Base-by-base conservation (phyloP, 2,888 invertebrate genomes). In the Didymodactylos carnosus region DNA sequence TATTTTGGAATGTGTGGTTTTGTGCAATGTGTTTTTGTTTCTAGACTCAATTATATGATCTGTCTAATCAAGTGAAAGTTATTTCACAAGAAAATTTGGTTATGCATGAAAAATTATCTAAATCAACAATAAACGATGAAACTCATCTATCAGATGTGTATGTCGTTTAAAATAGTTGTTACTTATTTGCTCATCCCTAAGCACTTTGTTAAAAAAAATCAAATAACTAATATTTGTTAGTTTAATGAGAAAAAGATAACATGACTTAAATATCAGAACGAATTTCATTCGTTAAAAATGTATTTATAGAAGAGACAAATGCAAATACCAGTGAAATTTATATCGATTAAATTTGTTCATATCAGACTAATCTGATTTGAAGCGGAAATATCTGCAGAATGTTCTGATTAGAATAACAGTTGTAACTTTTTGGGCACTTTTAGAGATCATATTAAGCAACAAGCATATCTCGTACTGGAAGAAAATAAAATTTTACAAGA, bases 401-500 rank as follows among this genome's bases (percentile, higher is more conserved):
- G n/a, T n/a, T n/a, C n/a, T n/a, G n/a, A n/a, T n/a, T n/a, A n/a
- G n/a, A n/a, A n/a, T n/a, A n/a, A n/a, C n/a, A n/a, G n/a, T n/a
- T n/a, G n/a, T n/a, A n/a, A n/a, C 6, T 6, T 53, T 13, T 27
- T 51, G 8, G 19, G 10, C 14, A 6, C 10, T 76, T 39, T 53
- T 29, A 82, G 82, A 80, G 78, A 79, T 39, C 79, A 81, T 76
- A 77, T 83, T 43, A 80, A 81, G 75, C 81, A 82, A 70, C 82
- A 83, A 77, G 82, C 82, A 29, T 77, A 79, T 51, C 78, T 83
- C 70, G 81, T 83, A 16, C 76, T 83, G 76, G 82, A 83, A 76
- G 83, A 83, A 77, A 83, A 83, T 76, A 82, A 82, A 78, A 78
- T 82, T 72, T 76, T 83, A 40, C 76, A 82, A 77, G 81, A 82